Conservation (phyloP, 2,888 invertebrate genomes). For the Oxyteleia sp. region DNA sequence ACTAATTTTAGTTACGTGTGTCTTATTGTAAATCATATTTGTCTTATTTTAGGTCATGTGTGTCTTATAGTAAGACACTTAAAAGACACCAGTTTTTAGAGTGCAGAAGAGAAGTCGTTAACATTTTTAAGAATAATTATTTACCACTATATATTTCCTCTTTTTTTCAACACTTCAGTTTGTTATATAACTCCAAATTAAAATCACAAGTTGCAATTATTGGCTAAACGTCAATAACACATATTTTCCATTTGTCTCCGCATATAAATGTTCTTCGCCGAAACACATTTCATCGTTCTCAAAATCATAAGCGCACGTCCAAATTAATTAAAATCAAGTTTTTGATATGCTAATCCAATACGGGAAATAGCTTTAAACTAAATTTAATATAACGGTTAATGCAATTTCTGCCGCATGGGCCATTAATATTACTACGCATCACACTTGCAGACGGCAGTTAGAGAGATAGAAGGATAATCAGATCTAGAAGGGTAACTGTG, state of each 20-base stretch:
- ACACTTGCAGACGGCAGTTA: slow-evolving; percentile 69
- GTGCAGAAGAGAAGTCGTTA: too few species aligned
- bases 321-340: slow-evolving; percentile 33
- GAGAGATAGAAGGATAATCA: slow-evolving; percentile 66
- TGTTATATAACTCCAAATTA: too few species aligned
- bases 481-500: slow-evolving; percentile 66
- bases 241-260: background rate
- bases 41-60: too few species aligned
- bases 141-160: too few species aligned
- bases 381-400: slow-evolving; percentile 46
- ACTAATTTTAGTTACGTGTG: too few species aligned
- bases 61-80: too few species aligned
- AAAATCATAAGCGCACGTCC: slow-evolving; percentile 6
- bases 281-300: slow-evolving; percentile 9
- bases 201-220: background rate
- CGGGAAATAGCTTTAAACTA: slow-evolving; percentile 47
- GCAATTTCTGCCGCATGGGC: slow-evolving; percentile 45
- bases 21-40: too few species aligned
- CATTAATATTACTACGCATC: slow-evolving; percentile 63
- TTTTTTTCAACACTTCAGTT: too few species aligned
- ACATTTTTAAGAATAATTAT: too few species aligned
- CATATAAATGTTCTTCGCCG: too few species aligned
- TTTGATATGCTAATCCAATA: slow-evolving; percentile 41
- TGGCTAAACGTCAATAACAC: too few species aligned
- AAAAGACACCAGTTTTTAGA: too few species aligned